These are phyloP conservation scores for Dasyurus viverrinus DNA, from an alignment of 2,113 vertebrate species.

Conservation along the genomic window DNA sequence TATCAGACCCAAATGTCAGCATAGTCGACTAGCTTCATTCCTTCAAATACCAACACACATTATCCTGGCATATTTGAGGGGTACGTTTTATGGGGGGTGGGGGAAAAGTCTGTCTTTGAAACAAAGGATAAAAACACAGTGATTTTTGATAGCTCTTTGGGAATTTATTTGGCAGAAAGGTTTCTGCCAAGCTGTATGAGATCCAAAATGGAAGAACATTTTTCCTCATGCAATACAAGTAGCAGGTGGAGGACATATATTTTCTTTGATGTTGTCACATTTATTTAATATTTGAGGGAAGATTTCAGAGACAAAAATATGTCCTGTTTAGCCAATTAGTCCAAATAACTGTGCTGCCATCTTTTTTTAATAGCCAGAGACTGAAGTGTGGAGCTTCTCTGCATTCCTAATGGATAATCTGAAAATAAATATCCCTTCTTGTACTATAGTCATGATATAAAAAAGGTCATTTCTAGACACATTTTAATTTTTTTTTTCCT, in stretches of 20 bases:
- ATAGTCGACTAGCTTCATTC: constrained; percentile 43
- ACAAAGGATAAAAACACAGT: constrained; percentile 56
- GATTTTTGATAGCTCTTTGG: constrained; percentile 65
- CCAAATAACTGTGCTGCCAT: not conserved
- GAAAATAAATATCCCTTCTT: not conserved
- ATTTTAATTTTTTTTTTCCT: not conserved
- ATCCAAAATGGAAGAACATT: constrained; percentile 65
- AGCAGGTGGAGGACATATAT: constrained; percentile 64
- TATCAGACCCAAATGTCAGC: constrained; percentile 50
- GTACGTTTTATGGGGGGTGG: constrained; percentile 19
- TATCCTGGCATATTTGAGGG: constrained; percentile 56
- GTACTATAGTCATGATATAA: not conserved
- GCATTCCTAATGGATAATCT: not conserved
- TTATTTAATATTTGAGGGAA: constrained; percentile 20
- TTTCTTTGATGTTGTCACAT: constrained; percentile 56
- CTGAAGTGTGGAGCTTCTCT: not conserved
- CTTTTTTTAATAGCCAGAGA: not conserved
- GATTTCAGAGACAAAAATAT: constrained; percentile 4
- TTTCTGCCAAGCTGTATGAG: constrained; percentile 55
- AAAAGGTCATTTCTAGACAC: not conserved
- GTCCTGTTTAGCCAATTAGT: not conserved
- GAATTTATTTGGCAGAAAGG: constrained; percentile 62
- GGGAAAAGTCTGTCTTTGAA: constrained; percentile 55
- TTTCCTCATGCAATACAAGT: constrained; percentile 72
- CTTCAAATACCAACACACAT: not conserved